Conservation (phyloP, 2,113 vertebrate genomes). For the Gobiocypris rarus region DNA sequence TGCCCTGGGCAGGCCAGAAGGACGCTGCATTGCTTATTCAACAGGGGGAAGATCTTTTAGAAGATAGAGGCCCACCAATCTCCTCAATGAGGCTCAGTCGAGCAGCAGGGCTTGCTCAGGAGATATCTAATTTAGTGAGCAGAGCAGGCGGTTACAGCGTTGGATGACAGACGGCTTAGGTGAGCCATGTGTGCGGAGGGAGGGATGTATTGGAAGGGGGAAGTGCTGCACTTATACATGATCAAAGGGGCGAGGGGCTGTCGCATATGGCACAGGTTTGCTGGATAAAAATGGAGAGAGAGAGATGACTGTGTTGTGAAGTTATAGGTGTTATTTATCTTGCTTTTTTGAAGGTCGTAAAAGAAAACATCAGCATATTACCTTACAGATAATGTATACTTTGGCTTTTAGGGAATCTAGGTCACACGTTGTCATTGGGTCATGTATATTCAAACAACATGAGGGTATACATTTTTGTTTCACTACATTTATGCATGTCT, state of each 20-base stretch:
- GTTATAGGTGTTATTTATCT: constrained; percentile 1
- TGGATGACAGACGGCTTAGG: constrained; percentile 54
- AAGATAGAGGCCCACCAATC: constrained; percentile 71
- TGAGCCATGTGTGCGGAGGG: constrained; percentile 21
- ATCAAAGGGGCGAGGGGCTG: constrained; percentile 48
- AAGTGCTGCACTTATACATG: constrained; percentile 36
- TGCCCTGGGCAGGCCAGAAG: constrained; percentile 66
- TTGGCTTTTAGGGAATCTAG: constrained; percentile 18
- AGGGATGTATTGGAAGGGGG: constrained; percentile 10
- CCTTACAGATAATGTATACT: constrained; percentile 14
- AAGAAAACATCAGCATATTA: constrained; percentile 21
- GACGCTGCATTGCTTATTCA: constrained; percentile 78
- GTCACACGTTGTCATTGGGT: neutral
- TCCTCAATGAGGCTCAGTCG: constrained; percentile 57
- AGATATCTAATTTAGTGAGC: constrained; percentile 71
- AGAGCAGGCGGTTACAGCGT: constrained; percentile 42
- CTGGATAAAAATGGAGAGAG: constrained; percentile 35
- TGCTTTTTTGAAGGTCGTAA: neutral
- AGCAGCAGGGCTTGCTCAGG: constrained; percentile 39
- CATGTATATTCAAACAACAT: no score
- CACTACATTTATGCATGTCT: no score
- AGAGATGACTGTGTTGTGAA: constrained; percentile 27
- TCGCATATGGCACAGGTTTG: constrained; percentile 44
- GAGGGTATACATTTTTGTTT: no score
- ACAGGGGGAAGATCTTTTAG: constrained; percentile 72